Percentiles rank a stretch among this genome's conserved stretches.
Evolutionary conservation across 2,797 vertebrate species (phyloP).

Genomic region (Anomalospiza imberbis): DNA sequence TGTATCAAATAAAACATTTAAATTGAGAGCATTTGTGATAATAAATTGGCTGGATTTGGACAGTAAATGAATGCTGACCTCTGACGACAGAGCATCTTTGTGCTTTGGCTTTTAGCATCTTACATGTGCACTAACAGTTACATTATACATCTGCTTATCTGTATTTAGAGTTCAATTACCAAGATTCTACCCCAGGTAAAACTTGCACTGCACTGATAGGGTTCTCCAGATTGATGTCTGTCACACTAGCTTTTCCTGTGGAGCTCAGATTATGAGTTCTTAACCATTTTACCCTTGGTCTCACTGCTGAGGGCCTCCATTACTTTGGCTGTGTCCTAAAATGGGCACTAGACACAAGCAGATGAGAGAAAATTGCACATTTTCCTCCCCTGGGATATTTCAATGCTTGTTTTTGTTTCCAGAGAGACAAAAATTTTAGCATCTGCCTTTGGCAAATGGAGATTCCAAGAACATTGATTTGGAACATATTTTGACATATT

Average conservation of each 20-base stretch:
- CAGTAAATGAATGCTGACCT: slow-evolving; percentile 9
- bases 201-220: not conserved
- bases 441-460: not conserved
- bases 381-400: not conserved
- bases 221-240: not conserved
- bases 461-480: not conserved
- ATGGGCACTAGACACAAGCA: not conserved
- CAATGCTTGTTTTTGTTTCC: not conserved
- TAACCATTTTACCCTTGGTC: not conserved
- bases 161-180: not conserved
- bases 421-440: not conserved
- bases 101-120: not conserved
- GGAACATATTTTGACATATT: not conserved
- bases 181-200: not conserved
- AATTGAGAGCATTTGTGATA: slow-evolving; percentile 38
- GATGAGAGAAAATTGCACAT: not conserved
- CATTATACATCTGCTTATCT: not conserved
- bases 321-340: not conserved
- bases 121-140: not conserved
- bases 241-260: not conserved
- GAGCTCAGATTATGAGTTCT: not conserved
- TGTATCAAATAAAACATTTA: slow-evolving; percentile 43
- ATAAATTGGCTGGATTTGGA: slow-evolving; percentile 23
- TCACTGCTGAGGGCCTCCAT: not conserved
- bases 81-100: not conserved